Conservation (phyloP, 1,140 invertebrate species). For the Ceratina japonica region DNA sequence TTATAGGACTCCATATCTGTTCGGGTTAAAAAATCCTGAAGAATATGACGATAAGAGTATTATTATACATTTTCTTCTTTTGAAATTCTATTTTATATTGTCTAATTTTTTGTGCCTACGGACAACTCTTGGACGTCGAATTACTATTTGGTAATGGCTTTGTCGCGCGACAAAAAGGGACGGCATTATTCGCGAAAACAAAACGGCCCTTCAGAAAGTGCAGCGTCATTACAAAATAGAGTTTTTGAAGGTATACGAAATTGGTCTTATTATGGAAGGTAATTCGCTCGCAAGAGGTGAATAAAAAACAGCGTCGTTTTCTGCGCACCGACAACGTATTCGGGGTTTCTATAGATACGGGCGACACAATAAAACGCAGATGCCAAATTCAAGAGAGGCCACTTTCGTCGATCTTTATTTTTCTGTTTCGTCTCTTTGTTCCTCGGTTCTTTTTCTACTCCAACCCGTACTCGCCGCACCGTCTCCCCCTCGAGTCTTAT, state of each 20-base stretch:
- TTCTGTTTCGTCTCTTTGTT: slow-evolving; percentile 32
- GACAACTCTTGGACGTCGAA: no score
- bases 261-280: slow-evolving; percentile 33
- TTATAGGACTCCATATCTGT: no score
- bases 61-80: neutral
- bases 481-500: slow-evolving; percentile 15
- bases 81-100: no score
- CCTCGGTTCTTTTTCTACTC: slow-evolving; percentile 20
- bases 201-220: slow-evolving; percentile 1
- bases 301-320: slow-evolving; percentile 16
- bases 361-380: slow-evolving; percentile 45
- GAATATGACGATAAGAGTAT: neutral
- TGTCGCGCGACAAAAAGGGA: neutral
- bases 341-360: slow-evolving; percentile 10
- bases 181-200: neutral
- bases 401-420: slow-evolving; percentile 43
- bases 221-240: slow-evolving; percentile 11
- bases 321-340: neutral
- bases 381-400: slow-evolving; percentile 43
- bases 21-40: neutral
- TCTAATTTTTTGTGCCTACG: neutral
- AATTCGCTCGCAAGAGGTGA: slow-evolving; percentile 15
- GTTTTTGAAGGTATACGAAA: slow-evolving; percentile 15
- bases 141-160: neutral
- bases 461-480: neutral